Evolutionary conservation across 2,797 vertebrate genomes (phyloP).

Genomic region (Lagocephalus sceleratus): DNA sequence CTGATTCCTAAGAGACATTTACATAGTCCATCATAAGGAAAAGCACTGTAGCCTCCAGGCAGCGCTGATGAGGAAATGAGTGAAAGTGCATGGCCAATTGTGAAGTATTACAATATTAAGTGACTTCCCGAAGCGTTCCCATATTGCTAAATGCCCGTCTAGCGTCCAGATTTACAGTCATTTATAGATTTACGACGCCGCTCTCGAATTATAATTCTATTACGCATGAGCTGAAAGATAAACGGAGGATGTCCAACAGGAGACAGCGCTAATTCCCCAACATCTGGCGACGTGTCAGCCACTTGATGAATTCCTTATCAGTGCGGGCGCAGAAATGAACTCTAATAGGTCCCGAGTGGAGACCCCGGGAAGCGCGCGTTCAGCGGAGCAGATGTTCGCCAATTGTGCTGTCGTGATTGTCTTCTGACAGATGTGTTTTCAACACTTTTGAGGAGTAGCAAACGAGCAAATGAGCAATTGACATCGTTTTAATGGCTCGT

Average conservation of each 20-base stretch:
- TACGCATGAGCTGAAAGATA: constrained; percentile 32
- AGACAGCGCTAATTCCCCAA: constrained; percentile 65
- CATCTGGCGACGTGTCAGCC: constrained; percentile 74
- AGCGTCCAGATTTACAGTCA: constrained; percentile 2
- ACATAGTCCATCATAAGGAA: constrained; percentile 34
- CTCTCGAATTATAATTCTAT: constrained; percentile 35
- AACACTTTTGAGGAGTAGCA: constrained; percentile 60
- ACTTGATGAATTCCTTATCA: constrained; percentile 76
- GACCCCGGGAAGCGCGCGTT: constrained; percentile 57
- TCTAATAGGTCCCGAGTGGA: constrained; percentile 75
- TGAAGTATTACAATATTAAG: constrained; percentile 4
- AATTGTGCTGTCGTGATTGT: constrained; percentile 59
- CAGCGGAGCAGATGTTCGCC: constrained; percentile 75
- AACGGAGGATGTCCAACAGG: constrained; percentile 60
- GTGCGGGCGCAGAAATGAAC: constrained; percentile 59
- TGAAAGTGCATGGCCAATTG: constrained; percentile 37
- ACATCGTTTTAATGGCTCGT: constrained; percentile 40
- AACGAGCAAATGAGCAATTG: constrained; percentile 64
- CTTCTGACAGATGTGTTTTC: constrained; percentile 69
- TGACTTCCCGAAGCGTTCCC: background rate
- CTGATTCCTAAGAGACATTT: constrained; percentile 53
- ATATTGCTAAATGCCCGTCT: background rate
- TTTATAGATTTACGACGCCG: background rate
- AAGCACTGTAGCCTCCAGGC: constrained; percentile 35
- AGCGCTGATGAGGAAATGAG: constrained; percentile 30